Evolutionary conservation across 2,113 vertebrate species (phyloP).

Genomic region (Eulacestoma nigropectus): DNA sequence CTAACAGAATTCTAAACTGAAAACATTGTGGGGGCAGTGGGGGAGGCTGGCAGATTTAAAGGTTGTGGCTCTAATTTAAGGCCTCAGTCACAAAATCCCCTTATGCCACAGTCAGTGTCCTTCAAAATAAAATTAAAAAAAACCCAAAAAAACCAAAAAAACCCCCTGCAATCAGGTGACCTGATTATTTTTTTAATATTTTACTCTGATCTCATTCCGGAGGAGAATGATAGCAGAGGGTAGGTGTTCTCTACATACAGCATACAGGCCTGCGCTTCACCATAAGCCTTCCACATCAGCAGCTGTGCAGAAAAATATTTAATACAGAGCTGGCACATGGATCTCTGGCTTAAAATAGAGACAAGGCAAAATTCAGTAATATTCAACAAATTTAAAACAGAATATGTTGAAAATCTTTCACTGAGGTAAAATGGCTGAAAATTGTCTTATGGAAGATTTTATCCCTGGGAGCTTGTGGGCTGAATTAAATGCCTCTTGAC

Average conservation of each 20-base stretch:
- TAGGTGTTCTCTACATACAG: background rate
- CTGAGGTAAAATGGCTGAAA: conserved; percentile 5
- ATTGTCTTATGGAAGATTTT: background rate
- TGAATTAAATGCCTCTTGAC: background rate
- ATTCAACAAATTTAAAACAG: background rate
- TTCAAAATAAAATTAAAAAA: background rate
- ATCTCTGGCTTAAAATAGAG: background rate
- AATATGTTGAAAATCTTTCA: background rate
- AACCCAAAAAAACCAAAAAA: background rate
- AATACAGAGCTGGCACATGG: background rate
- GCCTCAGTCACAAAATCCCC: background rate
- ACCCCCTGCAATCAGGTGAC: background rate
- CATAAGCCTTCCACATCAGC: background rate
- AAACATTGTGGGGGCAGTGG: background rate
- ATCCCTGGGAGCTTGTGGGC: background rate
- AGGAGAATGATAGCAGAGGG: background rate
- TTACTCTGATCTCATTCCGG: background rate
- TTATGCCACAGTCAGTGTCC: background rate
- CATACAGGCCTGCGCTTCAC: background rate
- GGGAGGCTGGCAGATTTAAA: background rate
- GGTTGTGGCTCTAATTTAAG: background rate
- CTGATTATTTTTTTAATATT: background rate
- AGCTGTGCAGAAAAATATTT: background rate
- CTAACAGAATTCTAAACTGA: background rate
- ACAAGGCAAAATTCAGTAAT: background rate